A percentile compares a stretch with the other conserved stretches of the same genome.
Evolutionary conservation across 2,113 vertebrate genomes (phyloP).

Genomic region (Pristiophorus japonicus): DNA sequence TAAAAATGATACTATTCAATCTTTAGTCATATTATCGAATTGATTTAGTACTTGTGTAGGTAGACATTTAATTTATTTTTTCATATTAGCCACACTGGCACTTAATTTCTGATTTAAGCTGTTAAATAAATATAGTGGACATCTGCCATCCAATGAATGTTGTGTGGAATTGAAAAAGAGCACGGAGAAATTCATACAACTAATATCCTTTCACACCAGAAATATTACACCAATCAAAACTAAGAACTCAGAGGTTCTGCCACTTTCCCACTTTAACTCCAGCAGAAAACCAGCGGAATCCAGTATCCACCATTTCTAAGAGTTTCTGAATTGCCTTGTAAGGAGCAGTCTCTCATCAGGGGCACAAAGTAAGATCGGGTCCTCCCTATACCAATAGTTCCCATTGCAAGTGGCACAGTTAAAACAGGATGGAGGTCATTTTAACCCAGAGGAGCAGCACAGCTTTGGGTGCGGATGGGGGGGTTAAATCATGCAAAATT

Average conservation of each 20-base stretch:
- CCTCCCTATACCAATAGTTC: not conserved
- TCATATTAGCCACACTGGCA: not conserved
- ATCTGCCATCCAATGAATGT: not conserved
- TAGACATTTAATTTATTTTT: conserved; percentile 16
- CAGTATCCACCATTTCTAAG: not conserved
- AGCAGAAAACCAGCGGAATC: not conserved
- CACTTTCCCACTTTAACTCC: not conserved
- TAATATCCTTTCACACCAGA: not conserved
- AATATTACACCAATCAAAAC: not conserved
- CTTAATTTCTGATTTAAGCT: conserved; percentile 14
- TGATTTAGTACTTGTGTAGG: conserved; percentile 11
- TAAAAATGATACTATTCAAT: conserved; percentile 34
- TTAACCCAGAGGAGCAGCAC: not conserved
- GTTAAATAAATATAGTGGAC: conserved; percentile 16
- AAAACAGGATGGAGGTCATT: not conserved
- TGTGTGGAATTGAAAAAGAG: not conserved
- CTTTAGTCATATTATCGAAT: not conserved
- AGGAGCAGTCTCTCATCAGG: not conserved
- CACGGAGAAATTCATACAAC: not conserved
- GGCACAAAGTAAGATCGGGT: not conserved
- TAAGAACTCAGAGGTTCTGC: not conserved
- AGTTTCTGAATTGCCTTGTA: not conserved
- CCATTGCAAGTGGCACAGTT: not conserved
- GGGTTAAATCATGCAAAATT: not conserved
- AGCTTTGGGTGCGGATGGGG: not conserved